Percentiles rank a stretch among this genome's conserved stretches.
These are phyloP conservation scores for Dromas ardeola DNA, from an alignment of 2,113 vertebrate species.

Conservation along the genomic window DNA sequence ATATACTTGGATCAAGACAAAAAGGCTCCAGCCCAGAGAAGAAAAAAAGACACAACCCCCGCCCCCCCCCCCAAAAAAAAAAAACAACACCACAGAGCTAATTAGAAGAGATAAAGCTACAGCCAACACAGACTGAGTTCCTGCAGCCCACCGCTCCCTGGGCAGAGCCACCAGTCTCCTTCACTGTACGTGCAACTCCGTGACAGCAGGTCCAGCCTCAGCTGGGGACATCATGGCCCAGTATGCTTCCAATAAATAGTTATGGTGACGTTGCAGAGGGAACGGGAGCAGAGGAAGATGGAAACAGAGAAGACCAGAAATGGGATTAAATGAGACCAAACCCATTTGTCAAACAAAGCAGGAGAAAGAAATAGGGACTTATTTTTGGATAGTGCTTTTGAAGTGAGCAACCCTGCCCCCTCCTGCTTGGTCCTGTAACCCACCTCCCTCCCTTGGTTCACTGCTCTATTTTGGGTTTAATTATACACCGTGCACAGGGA, in stretches of 20 bases:
- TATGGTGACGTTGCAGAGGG: background rate
- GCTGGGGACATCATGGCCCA: background rate
- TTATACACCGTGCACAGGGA: conserved; percentile 39
- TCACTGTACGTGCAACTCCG: background rate
- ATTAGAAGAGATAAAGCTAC: background rate
- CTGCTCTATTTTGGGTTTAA: conserved; percentile 70
- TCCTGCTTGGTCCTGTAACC: background rate
- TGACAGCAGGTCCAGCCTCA: background rate
- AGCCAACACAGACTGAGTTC: background rate
- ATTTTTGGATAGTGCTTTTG: conserved; percentile 61
- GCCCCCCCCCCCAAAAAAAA: too few relatives aligned
- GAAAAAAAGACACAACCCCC: background rate
- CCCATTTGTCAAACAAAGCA: conserved; percentile 39
- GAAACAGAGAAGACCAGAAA: conserved; percentile 7
- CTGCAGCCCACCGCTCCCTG: background rate
- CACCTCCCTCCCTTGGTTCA: conserved; percentile 22
- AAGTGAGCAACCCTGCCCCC: conserved; percentile 36
- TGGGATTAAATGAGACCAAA: conserved; percentile 1
- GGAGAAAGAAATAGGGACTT: conserved; percentile 7
- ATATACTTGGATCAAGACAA: background rate
- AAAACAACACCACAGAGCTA: background rate
- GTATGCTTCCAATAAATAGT: background rate
- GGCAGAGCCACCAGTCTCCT: background rate
- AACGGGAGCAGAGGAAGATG: background rate
- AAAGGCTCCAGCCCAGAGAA: background rate